Conservation (phyloP, 2,888 invertebrate genomes). For the Cerceris ruficornis region DNA sequence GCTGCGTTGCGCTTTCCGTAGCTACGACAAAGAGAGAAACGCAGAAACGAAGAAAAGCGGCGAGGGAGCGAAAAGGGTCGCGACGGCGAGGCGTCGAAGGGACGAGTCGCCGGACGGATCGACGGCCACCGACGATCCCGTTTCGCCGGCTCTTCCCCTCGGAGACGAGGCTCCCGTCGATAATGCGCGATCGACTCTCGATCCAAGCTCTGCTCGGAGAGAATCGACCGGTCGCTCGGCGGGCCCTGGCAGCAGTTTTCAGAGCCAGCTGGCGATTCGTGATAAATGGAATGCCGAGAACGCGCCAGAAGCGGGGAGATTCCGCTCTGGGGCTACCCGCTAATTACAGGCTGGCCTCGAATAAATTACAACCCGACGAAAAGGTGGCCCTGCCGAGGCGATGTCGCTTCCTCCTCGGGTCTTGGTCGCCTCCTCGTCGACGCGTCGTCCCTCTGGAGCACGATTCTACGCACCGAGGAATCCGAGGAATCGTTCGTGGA, state of each 20-base stretch:
- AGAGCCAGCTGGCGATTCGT: slow-evolving; percentile 74
- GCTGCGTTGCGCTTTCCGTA: slow-evolving; percentile 66
- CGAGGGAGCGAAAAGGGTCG: slow-evolving; percentile 23
- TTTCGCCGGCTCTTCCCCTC: background rate
- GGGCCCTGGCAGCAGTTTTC: slow-evolving; percentile 49
- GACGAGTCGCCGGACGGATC: slow-evolving; percentile 36
- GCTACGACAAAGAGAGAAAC: slow-evolving; percentile 63
- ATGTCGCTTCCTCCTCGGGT: slow-evolving; percentile 52
- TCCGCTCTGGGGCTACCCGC: slow-evolving; percentile 72
- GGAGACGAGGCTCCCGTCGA: background rate
- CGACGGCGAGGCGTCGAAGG: slow-evolving; percentile 46
- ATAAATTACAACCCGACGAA: slow-evolving; percentile 76
- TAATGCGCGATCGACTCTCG: slow-evolving; percentile 10
- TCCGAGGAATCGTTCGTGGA: no score
- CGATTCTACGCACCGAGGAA: no score
- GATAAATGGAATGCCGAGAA: slow-evolving; percentile 77
- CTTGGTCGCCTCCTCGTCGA: slow-evolving; percentile 30
- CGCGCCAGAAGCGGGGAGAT: slow-evolving; percentile 68
- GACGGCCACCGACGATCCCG: background rate
- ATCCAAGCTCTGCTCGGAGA: background rate
- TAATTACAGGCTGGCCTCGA: slow-evolving; percentile 76
- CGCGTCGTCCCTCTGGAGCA: slow-evolving; percentile 4
- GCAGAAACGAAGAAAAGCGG: slow-evolving; percentile 44
- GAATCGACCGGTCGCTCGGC: background rate
- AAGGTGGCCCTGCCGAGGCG: slow-evolving; percentile 68